Percentiles rank a stretch among this genome's conserved stretches.
Evolutionary conservation across 1,140 invertebrate species (phyloP).

Genomic region (honey bee (Apis mellifera)): DNA sequence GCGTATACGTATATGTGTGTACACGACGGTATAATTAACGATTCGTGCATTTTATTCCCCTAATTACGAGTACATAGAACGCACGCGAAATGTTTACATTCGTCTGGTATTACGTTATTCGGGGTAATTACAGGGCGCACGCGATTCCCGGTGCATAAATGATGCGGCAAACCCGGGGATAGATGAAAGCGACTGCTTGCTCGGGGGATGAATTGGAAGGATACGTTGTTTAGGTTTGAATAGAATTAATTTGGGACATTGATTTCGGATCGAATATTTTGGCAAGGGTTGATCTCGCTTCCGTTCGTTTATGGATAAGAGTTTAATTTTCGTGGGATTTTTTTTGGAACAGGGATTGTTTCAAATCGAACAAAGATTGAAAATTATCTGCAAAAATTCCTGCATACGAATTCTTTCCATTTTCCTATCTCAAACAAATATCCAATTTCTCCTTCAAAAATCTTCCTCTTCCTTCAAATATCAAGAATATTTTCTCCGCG

Average conservation of each 20-base stretch:
- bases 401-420: too few relatives aligned
- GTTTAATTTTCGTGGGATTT: too few relatives aligned
- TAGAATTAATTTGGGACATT: neutral
- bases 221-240: neutral
- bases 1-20: neutral
- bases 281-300: too few relatives aligned
- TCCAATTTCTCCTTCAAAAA: too few relatives aligned
- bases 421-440: too few relatives aligned
- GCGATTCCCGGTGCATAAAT: conserved; percentile 37
- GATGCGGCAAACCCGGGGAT: neutral
- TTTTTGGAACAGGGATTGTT: too few relatives aligned
- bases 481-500: too few relatives aligned
- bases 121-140: conserved; percentile 43
- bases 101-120: conserved; percentile 50
- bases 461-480: too few relatives aligned
- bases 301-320: too few relatives aligned
- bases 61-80: conserved; percentile 47
- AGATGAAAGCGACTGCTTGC: neutral
- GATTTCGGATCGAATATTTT: too few relatives aligned
- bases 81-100: conserved; percentile 27
- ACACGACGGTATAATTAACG: conserved; percentile 42
- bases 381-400: too few relatives aligned
- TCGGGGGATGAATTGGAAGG: neutral
- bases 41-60: conserved; percentile 48
- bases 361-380: too few relatives aligned